Evolutionary conservation across 64 coral and sea anemone genomes (phyloP).

Genomic region (Montipora cactus): DNA sequence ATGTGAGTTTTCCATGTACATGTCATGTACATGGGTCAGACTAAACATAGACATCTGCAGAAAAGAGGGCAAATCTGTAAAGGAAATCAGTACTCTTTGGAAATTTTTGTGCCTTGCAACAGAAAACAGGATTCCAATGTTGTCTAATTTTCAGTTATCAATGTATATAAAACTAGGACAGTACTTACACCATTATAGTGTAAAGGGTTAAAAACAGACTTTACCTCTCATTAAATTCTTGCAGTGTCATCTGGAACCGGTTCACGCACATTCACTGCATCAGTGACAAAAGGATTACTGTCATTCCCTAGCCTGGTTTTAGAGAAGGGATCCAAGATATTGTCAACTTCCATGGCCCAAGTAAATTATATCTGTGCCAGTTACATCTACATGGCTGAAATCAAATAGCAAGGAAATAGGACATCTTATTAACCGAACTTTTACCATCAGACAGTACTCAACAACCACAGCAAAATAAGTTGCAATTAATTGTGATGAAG

Average conservation of each 20-base stretch:
- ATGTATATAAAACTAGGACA: not conserved
- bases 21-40: not conserved
- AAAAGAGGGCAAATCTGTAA: not conserved
- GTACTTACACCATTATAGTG: not conserved
- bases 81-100: constrained; percentile 13
- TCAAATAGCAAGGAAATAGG: not conserved
- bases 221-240: not conserved
- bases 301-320: constrained; percentile 8
- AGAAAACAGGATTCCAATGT: not conserved
- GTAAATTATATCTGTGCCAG: constrained; percentile 2
- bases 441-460: not conserved
- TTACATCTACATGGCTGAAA: constrained; percentile 7
- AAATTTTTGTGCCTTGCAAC: too few relatives aligned
- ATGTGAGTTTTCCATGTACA: not conserved
- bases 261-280: not conserved
- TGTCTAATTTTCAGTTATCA: not conserved
- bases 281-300: not conserved
- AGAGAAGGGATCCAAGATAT: constrained; percentile 6
- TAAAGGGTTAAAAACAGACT: not conserved
- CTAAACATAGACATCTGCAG: not conserved
- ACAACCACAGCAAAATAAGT: not conserved
- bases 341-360: not conserved
- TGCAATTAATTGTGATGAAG: too few relatives aligned
- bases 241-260: not conserved
- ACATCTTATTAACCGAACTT: not conserved